Base-by-base conservation (phyloP, 2,797 vertebrate species). In the Toxotes lorentzi region DNA sequence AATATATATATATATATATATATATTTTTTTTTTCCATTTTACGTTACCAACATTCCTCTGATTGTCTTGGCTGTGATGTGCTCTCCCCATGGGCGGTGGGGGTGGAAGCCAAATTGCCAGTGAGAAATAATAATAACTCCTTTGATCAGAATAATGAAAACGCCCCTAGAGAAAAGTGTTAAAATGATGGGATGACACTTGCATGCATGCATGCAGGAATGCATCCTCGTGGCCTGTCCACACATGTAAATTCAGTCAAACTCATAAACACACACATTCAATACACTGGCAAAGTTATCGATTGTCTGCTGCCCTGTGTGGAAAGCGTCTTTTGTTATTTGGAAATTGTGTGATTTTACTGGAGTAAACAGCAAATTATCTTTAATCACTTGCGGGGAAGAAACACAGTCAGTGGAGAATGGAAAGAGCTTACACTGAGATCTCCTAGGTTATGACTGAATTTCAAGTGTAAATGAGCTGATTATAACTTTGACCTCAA, bases 361-460 rank as follows among this genome's bases (percentile, higher is more conserved):
- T 56, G 43, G 8, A 21, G 63, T 56, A 72, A 78, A 76, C 68
- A 62, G 53, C 53, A 35, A 73, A 76, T 82, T 56, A 73, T 21
- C 30, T 64, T 30, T 71, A 66, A 78, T 77, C 34, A 58, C 17
- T 51, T 56, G 47, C 34, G 30, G 53, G 48, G 53, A 70, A 35
- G 24, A 73, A 63, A 65, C 21, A n/a, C 21, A 64, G 43, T 54
- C 66, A 71, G 41, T 53, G 60, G 66, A 61, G 60, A 81, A 81
- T 69, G 70, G 80, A 86, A 85, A 86, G 40, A 51, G 34, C 27
- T 74, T 60, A 59, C 2, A 40, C 50, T 7, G 21, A 50, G 48
- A 71, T 61, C 19, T 76, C 4, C 21, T 4, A 12, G 23, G 78
- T 71, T 69, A 24, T 1, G 23, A 63, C 7, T 58, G 11, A 45